These are phyloP conservation scores for Acipenser transmontanus DNA, from an alignment of 2,797 vertebrate species.

Conservation along the genomic window DNA sequence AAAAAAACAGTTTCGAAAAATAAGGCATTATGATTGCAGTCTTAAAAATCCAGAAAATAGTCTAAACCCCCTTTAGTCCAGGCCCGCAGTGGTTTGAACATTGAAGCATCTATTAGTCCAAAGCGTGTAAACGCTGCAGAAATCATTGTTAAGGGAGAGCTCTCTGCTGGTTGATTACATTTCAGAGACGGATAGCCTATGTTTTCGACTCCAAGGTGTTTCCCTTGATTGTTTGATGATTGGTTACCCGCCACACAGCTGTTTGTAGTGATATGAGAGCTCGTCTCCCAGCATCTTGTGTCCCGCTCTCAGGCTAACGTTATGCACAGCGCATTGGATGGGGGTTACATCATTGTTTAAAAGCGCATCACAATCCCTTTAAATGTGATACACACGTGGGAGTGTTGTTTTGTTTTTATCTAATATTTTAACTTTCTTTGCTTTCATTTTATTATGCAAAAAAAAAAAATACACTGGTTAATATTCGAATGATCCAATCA, in stretches of 20 bases:
- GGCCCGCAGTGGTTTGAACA: slow-evolving; percentile 41
- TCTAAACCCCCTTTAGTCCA: slow-evolving; percentile 39
- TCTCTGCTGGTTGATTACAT: slow-evolving; percentile 23
- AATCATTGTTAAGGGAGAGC: slow-evolving; percentile 14
- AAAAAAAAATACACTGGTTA: too few species aligned
- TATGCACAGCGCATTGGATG: background rate
- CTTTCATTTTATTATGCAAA: too few species aligned
- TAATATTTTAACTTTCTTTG: too few species aligned
- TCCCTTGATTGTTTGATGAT: slow-evolving; percentile 38
- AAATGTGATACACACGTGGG: too few species aligned
- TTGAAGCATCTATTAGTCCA: slow-evolving; percentile 38
- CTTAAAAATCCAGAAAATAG: slow-evolving; percentile 40
- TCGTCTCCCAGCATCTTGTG: slow-evolving; percentile 31
- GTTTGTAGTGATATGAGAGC: slow-evolving; percentile 16
- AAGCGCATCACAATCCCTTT: too few species aligned
- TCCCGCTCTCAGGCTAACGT: slow-evolving; percentile 9
- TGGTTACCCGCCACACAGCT: slow-evolving; percentile 37
- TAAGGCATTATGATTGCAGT: slow-evolving; percentile 58
- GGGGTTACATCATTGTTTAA: slow-evolving; percentile 4
- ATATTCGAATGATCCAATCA: too few species aligned
- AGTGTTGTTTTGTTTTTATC: too few species aligned
- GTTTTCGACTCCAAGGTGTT: slow-evolving; percentile 18
- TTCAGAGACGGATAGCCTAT: slow-evolving; percentile 25
- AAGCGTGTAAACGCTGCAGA: background rate
- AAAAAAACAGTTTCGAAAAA: slow-evolving; percentile 54